Evolutionary conservation across 2,113 vertebrate species (phyloP).

Genomic region (Cebidichthys violaceus): DNA sequence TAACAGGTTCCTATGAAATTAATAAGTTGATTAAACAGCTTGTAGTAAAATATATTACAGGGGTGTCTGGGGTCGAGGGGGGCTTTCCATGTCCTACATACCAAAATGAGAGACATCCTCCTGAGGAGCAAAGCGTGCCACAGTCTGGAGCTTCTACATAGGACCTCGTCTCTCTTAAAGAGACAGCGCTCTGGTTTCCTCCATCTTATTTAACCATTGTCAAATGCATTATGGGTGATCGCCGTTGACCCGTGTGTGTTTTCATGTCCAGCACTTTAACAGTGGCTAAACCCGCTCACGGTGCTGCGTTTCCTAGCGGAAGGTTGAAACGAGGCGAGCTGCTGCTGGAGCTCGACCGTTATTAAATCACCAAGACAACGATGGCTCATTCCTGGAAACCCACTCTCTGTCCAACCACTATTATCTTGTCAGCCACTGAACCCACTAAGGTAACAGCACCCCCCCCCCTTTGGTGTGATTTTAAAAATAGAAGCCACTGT

Average conservation of each 20-base stretch:
- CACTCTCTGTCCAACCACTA: constrained; percentile 53
- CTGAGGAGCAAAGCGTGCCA: background rate
- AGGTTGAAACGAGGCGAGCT: constrained; percentile 13
- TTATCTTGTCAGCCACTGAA: constrained; percentile 69
- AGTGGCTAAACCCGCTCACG: background rate
- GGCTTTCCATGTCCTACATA: constrained; percentile 33
- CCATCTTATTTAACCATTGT: background rate
- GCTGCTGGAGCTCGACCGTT: constrained; percentile 51
- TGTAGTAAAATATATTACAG: constrained; percentile 49
- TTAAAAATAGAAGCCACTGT: constrained; percentile 47
- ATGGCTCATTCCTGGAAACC: constrained; percentile 57
- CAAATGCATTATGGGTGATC: background rate
- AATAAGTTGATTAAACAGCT: constrained; percentile 61
- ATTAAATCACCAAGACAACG: constrained; percentile 66
- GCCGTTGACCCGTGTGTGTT: background rate
- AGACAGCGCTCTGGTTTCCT: background rate
- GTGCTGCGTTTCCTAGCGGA: constrained; percentile 27
- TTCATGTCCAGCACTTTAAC: background rate
- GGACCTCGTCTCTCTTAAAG: background rate
- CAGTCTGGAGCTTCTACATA: background rate
- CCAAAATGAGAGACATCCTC: constrained; percentile 3
- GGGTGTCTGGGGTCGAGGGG: constrained; percentile 8
- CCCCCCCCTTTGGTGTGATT: constrained; percentile 35
- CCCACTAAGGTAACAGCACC: constrained; percentile 43
- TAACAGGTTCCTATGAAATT: constrained; percentile 53